A percentile compares a stretch with the other conserved stretches of the same genome.
phyloP scores from a whole-genome alignment of 2,888 invertebrate genomes.

The Phortica magna region DNA sequence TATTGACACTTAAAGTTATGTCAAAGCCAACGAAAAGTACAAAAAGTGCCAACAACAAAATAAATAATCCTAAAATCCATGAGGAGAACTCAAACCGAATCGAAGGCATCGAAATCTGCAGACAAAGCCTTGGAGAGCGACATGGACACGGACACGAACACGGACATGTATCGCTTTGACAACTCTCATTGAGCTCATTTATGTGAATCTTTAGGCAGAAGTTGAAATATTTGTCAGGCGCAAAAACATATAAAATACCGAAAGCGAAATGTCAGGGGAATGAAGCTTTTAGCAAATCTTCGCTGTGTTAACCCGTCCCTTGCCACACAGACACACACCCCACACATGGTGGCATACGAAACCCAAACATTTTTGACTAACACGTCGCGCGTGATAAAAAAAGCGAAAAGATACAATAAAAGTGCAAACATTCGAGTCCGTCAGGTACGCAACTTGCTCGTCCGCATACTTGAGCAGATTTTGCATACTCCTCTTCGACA shows the following conservation, averaged over 20 bases:
- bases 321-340: too few relatives aligned
- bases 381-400: slow-evolving; percentile 18
- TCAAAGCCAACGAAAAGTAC: slow-evolving; percentile 12
- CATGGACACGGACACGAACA: background rate
- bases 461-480: slow-evolving; percentile 19
- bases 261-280: background rate
- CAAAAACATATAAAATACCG: background rate
- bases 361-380: slow-evolving; percentile 16
- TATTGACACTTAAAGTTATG: slow-evolving; percentile 23
- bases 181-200: slow-evolving; percentile 25
- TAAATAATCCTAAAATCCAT: background rate
- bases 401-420: slow-evolving; percentile 7
- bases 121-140: background rate
- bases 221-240: background rate
- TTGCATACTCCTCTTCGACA: background rate
- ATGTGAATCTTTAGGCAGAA: background rate
- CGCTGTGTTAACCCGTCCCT: too few relatives aligned
- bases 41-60: slow-evolving; percentile 18
- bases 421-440: background rate
- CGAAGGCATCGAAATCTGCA: background rate
- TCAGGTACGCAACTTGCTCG: slow-evolving; percentile 2
- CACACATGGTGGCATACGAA: background rate
- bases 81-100: background rate
- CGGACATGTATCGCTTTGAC: slow-evolving; percentile 3
- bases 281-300: slow-evolving; percentile 4